Percentiles rank a stretch among this genome's conserved stretches.
phyloP scores from a whole-genome alignment of 2,888 invertebrate species.

The Apeira syringaria region DNA sequence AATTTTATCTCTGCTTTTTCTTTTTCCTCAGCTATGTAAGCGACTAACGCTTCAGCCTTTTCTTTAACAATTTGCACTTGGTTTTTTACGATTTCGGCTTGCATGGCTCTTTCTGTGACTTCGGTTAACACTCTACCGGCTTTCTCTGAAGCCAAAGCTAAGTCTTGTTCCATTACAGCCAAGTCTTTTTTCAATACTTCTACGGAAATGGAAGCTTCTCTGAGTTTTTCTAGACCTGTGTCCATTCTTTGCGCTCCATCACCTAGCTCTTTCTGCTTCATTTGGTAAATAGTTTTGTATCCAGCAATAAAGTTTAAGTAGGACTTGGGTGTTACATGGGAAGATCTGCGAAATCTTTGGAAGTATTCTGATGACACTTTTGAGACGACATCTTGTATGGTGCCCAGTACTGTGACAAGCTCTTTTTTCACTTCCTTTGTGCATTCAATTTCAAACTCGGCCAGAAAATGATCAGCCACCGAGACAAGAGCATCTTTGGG shows the following conservation, averaged over 20 bases:
- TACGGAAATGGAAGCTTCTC: conserved; percentile 97
- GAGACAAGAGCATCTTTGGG: conserved; percentile 96
- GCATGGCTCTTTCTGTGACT: conserved; percentile 96
- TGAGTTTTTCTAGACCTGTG: conserved; percentile 96
- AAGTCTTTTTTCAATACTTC: conserved; percentile 95
- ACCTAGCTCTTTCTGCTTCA: conserved; percentile 94
- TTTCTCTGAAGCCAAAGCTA: conserved; percentile 95
- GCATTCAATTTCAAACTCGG: conserved; percentile 95
- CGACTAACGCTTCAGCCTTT: conserved; percentile 95
- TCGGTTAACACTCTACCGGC: conserved; percentile 94
- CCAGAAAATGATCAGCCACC: conserved; percentile 96
- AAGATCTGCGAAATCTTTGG: conserved; percentile 95
- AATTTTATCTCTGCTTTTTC: conserved; percentile 95
- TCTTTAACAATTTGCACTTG: conserved; percentile 98
- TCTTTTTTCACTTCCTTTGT: conserved; percentile 91
- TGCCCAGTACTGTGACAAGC: conserved; percentile 94
- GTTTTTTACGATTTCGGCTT: conserved; percentile 97
- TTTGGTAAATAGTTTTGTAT: conserved; percentile 96
- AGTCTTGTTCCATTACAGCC: conserved; percentile 96
- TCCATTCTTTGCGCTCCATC: conserved; percentile 97
- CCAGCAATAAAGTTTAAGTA: conserved; percentile 97
- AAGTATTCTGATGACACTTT: conserved; percentile 93
- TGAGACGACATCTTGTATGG: conserved; percentile 96
- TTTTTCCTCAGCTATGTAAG: conserved; percentile 94
- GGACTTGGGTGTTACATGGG: conserved; percentile 98